Evolutionary conservation across 1,140 invertebrate genomes (phyloP), one percentile per base, ranked within the genome.

Genomic region (Eurosta solidaginis): DNA sequence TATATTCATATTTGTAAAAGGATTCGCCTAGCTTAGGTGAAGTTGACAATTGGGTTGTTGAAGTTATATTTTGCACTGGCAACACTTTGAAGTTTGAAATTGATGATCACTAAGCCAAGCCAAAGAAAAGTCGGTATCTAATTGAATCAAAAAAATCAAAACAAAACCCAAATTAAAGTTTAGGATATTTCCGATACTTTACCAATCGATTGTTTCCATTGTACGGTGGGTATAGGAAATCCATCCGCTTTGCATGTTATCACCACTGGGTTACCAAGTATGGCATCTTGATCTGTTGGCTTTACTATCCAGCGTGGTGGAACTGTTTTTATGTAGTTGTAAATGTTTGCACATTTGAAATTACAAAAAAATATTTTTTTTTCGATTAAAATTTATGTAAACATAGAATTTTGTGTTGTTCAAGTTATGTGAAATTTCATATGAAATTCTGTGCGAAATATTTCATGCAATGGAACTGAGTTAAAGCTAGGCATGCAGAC

Each of bases 261-360:
- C 44, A 92, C 88, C 44, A 94, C 90, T 40, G 91, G 90, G 78
- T 92, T 92, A 5, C 94, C 93, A 14, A 94, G 88, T 5, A 95
- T 89, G 3, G 92, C 92, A 74, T 93, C 92, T 22, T 93, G 90
- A 87, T 96, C 93, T 82, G 92, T 91, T 2, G 94, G 94, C 82
- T 95, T 94, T 78, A 91, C 90, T 22, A 92, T 89, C 96, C 96
- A 97, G 6, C 92, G 91, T 0, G 96, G 95, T 44, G 95, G 93
- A 73, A 97, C 95, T 94, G 74, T n/a, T n/a, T n/a, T n/a, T n/a
- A n/a, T n/a, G n/a, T n/a, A n/a, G 52, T 77, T 20, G 44, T 42
- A n/a, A 63, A 45, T 77, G 45, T 42, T 14, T 77, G 17, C 33
- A 33, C 7, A 54, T 25, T 76, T 50, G 50, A 54, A 50, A 29